A percentile compares a stretch with the other conserved stretches of the same genome.
phyloP scores from a whole-genome alignment of 2,888 invertebrate genomes.

The Sinhomidia bicolor region DNA sequence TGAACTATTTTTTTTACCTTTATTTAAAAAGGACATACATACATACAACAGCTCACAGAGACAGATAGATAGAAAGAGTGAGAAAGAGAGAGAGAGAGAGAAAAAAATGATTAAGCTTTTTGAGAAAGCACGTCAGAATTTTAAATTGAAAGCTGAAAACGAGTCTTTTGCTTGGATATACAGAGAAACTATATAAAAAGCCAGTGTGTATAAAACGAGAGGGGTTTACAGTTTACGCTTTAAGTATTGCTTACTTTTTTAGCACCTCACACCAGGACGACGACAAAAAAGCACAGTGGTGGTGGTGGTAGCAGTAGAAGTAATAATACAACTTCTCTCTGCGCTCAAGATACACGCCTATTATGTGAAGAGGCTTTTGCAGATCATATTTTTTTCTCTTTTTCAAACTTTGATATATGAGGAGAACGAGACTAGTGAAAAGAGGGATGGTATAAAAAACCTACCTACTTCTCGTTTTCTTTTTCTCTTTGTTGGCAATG shows the following conservation, averaged over 20 bases:
- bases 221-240: too few relatives aligned
- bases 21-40: too few relatives aligned
- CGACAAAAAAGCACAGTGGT: too few relatives aligned
- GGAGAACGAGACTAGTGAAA: neutral
- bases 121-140: constrained; percentile 5
- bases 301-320: too few relatives aligned
- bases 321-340: too few relatives aligned
- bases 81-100: neutral
- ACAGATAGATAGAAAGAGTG: neutral
- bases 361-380: neutral
- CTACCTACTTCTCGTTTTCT: too few relatives aligned
- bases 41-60: too few relatives aligned
- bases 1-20: neutral
- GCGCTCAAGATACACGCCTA: neutral
- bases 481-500: neutral
- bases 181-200: too few relatives aligned
- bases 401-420: neutral
- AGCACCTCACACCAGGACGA: too few relatives aligned
- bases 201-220: too few relatives aligned
- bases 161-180: neutral
- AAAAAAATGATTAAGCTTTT: constrained; percentile 14
- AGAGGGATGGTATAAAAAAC: neutral
- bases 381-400: neutral
- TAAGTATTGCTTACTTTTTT: too few relatives aligned
- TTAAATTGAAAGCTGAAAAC: constrained; percentile 18